phyloP scores from a whole-genome alignment of 1,140 invertebrate species.

The Drosophila lowei region DNA sequence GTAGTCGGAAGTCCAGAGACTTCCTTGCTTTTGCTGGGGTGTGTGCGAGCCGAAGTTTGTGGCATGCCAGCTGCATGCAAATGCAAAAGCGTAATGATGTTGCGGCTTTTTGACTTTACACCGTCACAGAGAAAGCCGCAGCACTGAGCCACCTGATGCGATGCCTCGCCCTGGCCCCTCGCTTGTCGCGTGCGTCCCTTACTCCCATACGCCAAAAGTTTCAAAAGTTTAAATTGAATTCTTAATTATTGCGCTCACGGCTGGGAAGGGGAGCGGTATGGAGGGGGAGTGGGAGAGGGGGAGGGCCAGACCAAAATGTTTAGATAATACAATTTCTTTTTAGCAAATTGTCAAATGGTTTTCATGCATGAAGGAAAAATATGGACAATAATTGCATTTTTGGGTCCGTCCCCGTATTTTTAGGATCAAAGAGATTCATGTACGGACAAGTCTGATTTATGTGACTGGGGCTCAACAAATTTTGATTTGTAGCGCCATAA shows the following conservation, averaged over 20 bases:
- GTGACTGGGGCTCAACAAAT: slow-evolving; percentile 30
- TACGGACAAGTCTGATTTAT: slow-evolving; percentile 43
- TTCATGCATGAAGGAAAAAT: not conserved
- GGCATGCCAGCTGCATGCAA: slow-evolving; percentile 41
- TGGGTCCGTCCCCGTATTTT: slow-evolving; percentile 14
- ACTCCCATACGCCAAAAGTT: slow-evolving; percentile 18
- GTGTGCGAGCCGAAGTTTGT: slow-evolving; percentile 25
- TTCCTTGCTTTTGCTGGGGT: slow-evolving; percentile 22
- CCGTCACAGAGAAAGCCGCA: slow-evolving; percentile 36
- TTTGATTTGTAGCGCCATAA: slow-evolving; percentile 56
- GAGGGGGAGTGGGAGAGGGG: too few species aligned
- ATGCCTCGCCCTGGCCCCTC: not conserved
- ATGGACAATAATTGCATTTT: slow-evolving; percentile 18
- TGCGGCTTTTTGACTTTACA: slow-evolving; percentile 60
- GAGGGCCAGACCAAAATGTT: slow-evolving; percentile 14
- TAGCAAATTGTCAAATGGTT: slow-evolving; percentile 30
- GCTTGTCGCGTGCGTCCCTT: not conserved
- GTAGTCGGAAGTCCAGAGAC: too few species aligned
- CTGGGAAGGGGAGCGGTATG: not conserved
- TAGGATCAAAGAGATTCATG: slow-evolving; percentile 35
- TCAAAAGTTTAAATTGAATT: slow-evolving; percentile 62
- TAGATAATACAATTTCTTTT: slow-evolving; percentile 38
- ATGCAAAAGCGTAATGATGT: slow-evolving; percentile 54
- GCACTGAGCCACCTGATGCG: slow-evolving; percentile 44
- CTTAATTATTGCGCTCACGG: slow-evolving; percentile 48